Evolutionary conservation across 2,113 vertebrate species (phyloP), one percentile per base, ranked within the genome.

Genomic region (Hippolais icterina): DNA sequence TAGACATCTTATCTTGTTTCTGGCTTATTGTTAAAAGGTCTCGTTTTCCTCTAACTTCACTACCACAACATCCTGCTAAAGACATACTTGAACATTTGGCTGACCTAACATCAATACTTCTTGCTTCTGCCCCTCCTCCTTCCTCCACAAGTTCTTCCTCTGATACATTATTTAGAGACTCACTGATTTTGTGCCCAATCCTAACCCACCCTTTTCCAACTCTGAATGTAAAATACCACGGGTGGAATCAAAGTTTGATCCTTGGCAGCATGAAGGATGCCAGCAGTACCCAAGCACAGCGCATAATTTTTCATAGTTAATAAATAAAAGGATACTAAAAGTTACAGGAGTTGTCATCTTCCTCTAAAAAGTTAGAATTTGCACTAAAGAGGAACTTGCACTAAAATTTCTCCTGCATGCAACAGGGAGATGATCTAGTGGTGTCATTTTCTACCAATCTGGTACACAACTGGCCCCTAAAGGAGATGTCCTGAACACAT

Each of bases 1-100:
- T 46, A 84, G 66, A 82, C 83, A 42, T 24, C 39, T 64, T 88
- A 66, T 84, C 81, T 97, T 93, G 33, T 60, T 90, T 85, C 87
- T 86, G 61, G 12, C 14, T 94, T 91, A 78, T 72, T 91, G 18
- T 70, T 89, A 64, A 85, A 46, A 41, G 60, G 49, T 75, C 61
- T 53, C 8, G 11, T 37, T 75, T 89, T 61, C 50, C n/a, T 70
- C 27, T 53, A 76, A 9, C 16, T 59, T 21, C 28, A 44, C 41
- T 50, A 35, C 22, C 14, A 59, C 44, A 76, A 66, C 28, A 66
- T 24, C 54, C n/a, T 66, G 12, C 39, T 87, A 88, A 84, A 96
- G 25, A 9, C 23, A 90, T 0, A 14, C 50, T 91, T 95, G 57
- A 83, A 52, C 11, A 25, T 71, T 79, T 25, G 3, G 10, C 69